Conservation (phyloP, 2,888 invertebrate genomes). For the Aspidiotus rigidus region DNA sequence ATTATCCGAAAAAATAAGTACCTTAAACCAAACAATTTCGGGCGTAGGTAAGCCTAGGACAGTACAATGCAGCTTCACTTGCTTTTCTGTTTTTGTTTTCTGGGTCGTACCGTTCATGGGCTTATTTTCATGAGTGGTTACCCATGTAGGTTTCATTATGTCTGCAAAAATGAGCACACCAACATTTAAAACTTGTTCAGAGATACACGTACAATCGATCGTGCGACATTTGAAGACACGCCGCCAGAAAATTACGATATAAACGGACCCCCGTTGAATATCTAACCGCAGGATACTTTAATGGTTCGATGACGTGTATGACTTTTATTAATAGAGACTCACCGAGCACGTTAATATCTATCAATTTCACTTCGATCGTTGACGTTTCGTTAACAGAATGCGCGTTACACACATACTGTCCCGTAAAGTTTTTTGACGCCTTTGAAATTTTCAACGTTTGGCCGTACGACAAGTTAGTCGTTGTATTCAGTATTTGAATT, state of each 20-base stretch:
- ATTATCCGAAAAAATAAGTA: background rate
- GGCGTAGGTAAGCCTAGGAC: background rate
- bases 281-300: too few species aligned
- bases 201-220: too few species aligned
- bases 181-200: too few species aligned
- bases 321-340: too few species aligned
- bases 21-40: background rate
- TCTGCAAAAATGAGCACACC: background rate
- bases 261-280: too few species aligned
- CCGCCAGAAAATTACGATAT: too few species aligned
- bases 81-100: background rate
- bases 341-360: too few species aligned
- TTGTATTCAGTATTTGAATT: slow-evolving; percentile 36
- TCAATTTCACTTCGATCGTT: too few species aligned
- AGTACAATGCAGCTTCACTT: background rate
- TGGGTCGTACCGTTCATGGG: background rate
- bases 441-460: slow-evolving; percentile 42
- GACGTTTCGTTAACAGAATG: background rate
- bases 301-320: too few species aligned
- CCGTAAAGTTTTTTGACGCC: slow-evolving; percentile 40
- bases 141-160: background rate
- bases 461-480: slow-evolving; percentile 43
- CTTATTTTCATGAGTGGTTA: background rate
- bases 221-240: too few species aligned
- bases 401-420: slow-evolving; percentile 41